Evolutionary conservation across 2,888 invertebrate species (phyloP).

Genomic region (Drosophila monieri): DNA sequence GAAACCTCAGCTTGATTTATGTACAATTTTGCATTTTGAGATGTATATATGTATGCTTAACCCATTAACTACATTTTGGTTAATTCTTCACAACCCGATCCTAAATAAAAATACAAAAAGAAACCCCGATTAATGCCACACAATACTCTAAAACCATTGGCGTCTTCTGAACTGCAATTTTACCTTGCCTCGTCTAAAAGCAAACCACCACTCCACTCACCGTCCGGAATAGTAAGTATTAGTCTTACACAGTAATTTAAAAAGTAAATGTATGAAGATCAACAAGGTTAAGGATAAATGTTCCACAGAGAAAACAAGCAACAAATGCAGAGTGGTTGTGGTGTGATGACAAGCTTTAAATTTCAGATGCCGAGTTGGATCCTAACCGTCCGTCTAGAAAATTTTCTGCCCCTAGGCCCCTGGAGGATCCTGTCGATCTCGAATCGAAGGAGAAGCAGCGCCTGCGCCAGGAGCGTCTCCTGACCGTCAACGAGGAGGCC

Average conservation of each 20-base stretch:
- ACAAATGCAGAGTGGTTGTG: not conserved
- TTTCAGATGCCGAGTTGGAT: slow-evolving; percentile 86
- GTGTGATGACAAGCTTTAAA: slow-evolving; percentile 30
- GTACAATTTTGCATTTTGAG: slow-evolving; percentile 39
- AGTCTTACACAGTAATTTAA: slow-evolving; percentile 18
- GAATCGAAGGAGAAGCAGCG: slow-evolving; percentile 88
- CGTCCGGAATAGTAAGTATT: slow-evolving; percentile 56
- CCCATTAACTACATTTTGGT: slow-evolving; percentile 43
- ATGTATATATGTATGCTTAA: slow-evolving; percentile 47
- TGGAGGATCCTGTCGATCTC: slow-evolving; percentile 86
- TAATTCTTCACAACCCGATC: slow-evolving; percentile 20
- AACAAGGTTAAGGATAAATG: slow-evolving; percentile 6
- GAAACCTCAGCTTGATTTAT: slow-evolving; percentile 21
- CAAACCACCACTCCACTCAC: slow-evolving; percentile 33
- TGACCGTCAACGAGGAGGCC: slow-evolving; percentile 84
- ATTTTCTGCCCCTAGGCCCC: slow-evolving; percentile 86
- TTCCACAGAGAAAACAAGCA: not conserved
- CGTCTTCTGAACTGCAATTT: slow-evolving; percentile 68
- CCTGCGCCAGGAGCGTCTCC: slow-evolving; percentile 86
- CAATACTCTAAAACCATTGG: slow-evolving; percentile 56
- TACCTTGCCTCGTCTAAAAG: slow-evolving; percentile 54
- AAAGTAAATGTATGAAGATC: slow-evolving; percentile 17
- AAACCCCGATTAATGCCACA: slow-evolving; percentile 37
- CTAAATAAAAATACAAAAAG: slow-evolving; percentile 19
- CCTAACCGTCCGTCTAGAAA: slow-evolving; percentile 89